Evolutionary conservation across 2,113 vertebrate species (phyloP).

Genomic region (Sebastes schlegelii): DNA sequence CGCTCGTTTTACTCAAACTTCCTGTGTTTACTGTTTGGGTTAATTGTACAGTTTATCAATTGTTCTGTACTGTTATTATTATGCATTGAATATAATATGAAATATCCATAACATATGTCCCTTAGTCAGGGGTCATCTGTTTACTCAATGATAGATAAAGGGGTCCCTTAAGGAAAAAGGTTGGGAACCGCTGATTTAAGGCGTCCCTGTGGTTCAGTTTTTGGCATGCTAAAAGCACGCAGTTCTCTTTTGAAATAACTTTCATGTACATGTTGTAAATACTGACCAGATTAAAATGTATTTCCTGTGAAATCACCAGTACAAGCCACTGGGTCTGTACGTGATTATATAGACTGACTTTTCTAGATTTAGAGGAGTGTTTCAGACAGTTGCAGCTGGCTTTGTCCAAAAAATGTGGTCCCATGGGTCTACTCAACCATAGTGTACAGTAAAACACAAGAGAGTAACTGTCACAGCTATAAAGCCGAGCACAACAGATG

Average conservation of each 20-base stretch:
- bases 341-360: slow-evolving; percentile 3
- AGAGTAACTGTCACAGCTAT: not conserved
- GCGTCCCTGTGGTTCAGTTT: not conserved
- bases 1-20: too few species aligned
- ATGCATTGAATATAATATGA: too few species aligned
- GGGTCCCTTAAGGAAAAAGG: too few species aligned
- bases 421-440: not conserved
- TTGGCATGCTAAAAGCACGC: slow-evolving; percentile 10
- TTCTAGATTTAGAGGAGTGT: slow-evolving; percentile 24
- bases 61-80: too few species aligned
- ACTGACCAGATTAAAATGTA: slow-evolving; percentile 3
- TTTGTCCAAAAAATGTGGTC: slow-evolving; percentile 26
- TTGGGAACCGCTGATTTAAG: not conserved
- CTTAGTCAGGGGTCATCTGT: too few species aligned
- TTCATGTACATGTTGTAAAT: slow-evolving; percentile 60
- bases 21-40: too few species aligned
- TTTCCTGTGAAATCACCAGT: slow-evolving; percentile 1
- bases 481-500: not conserved
- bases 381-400: slow-evolving; percentile 19
- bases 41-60: too few species aligned
- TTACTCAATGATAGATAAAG: too few species aligned
- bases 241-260: not conserved
- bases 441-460: slow-evolving; percentile 3
- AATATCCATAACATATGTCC: too few species aligned
- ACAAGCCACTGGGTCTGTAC: not conserved